These are phyloP conservation scores for Resseliella maxima DNA, from an alignment of 2,888 invertebrate genomes.

Conservation along the genomic window DNA sequence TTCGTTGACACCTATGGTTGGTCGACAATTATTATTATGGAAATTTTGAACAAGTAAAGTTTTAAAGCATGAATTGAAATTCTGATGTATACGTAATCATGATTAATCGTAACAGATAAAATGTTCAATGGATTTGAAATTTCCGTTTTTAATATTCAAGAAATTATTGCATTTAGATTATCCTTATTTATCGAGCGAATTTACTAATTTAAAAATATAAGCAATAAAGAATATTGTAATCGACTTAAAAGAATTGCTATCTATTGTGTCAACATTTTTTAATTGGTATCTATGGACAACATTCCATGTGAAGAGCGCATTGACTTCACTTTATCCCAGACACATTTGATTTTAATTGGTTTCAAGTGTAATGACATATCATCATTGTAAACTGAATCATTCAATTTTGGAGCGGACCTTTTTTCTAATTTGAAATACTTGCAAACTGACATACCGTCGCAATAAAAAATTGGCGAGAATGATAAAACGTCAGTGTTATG, in stretches of 20 bases:
- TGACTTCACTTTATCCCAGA: background rate
- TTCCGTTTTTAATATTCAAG: background rate
- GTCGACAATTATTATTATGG: too few relatives aligned
- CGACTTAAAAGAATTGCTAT: too few relatives aligned
- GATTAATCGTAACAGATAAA: background rate
- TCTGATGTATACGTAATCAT: background rate
- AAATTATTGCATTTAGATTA: background rate
- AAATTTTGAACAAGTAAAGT: too few relatives aligned
- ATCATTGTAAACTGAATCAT: background rate
- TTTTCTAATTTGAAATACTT: background rate
- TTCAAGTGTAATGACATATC: background rate
- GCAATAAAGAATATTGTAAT: too few relatives aligned
- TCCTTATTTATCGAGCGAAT: background rate
- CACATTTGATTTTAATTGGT: background rate
- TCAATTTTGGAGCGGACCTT: background rate
- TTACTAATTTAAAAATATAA: too few relatives aligned
- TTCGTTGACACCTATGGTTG: too few relatives aligned
- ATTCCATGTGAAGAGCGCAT: too few relatives aligned
- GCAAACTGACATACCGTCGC: background rate
- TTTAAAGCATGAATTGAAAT: too few relatives aligned
- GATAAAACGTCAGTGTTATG: too few relatives aligned
- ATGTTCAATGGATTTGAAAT: constrained; percentile 5
- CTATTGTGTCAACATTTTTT: background rate
- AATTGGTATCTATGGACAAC: too few relatives aligned
- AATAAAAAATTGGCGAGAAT: background rate